A percentile compares a stretch with the other conserved stretches of the same genome.
These are phyloP conservation scores for Gastrophysa polygoni DNA, from an alignment of 2,888 invertebrate genomes.

Conservation along the genomic window DNA sequence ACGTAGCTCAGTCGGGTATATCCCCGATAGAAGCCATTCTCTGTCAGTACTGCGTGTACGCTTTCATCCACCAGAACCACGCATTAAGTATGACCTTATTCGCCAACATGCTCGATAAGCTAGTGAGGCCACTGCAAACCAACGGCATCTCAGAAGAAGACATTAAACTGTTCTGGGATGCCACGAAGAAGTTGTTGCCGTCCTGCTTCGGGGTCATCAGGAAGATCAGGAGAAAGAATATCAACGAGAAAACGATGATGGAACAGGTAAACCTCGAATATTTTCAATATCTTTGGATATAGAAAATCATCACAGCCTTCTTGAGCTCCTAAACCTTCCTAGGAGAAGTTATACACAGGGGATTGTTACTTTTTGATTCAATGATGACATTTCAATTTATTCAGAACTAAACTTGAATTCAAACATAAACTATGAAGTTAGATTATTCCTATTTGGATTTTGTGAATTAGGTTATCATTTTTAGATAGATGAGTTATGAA, in stretches of 20 bases:
- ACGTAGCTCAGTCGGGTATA: conserved; percentile 92
- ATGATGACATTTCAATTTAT: no score
- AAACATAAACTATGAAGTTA: no score
- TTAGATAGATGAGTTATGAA: no score
- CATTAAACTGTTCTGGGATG: conserved; percentile 80
- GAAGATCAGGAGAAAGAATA: conserved; percentile 73
- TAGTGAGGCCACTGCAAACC: conserved; percentile 60
- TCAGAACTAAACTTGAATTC: no score
- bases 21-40: conserved; percentile 69
- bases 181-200: conserved; percentile 75
- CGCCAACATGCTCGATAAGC: conserved; percentile 72
- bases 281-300: no score
- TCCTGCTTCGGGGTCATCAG: conserved; percentile 77
- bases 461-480: no score
- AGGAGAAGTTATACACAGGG: no score
- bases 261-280: conserved; percentile 58
- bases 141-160: conserved; percentile 62
- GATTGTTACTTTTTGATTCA: no score
- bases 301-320: no score
- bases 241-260: conserved; percentile 73
- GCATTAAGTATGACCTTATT: conserved; percentile 84
- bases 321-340: no score
- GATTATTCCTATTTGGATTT: no score
- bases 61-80: conserved; percentile 79
- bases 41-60: conserved; percentile 81